Conservation (phyloP, 2,797 vertebrate genomes). For the Sebastes steindachneri region DNA sequence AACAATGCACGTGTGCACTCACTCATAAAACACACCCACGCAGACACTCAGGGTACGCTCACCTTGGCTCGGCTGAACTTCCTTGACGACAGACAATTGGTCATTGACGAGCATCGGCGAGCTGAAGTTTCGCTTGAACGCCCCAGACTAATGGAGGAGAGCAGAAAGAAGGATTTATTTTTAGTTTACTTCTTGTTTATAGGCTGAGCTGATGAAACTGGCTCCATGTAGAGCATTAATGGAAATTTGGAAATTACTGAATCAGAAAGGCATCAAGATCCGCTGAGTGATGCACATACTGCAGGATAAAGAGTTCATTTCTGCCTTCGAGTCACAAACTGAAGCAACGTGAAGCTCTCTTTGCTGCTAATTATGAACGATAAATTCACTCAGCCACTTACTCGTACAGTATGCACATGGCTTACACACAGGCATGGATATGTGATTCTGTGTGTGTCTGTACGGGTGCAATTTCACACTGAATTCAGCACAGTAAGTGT, state of each 20-base stretch:
- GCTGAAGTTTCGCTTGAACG: slow-evolving; percentile 94
- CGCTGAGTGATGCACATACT: neutral
- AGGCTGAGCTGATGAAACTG: neutral
- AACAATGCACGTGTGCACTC: slow-evolving; percentile 12
- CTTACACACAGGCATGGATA: slow-evolving; percentile 5
- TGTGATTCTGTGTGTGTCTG: slow-evolving; percentile 15
- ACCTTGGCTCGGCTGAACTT: slow-evolving; percentile 87
- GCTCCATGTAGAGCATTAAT: slow-evolving; percentile 1
- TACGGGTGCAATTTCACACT: slow-evolving; percentile 66
- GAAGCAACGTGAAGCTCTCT: neutral
- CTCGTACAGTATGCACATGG: neutral
- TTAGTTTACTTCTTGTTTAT: slow-evolving; percentile 20
- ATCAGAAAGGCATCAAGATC: slow-evolving; percentile 20
- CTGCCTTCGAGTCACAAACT: neutral
- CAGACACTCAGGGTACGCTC: slow-evolving; percentile 42
- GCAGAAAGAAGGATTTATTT: slow-evolving; percentile 33
- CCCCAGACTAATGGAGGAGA: slow-evolving; percentile 82
- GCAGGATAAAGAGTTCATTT: neutral
- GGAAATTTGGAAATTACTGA: slow-evolving; percentile 27
- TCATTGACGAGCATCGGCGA: slow-evolving; percentile 90
- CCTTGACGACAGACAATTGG: slow-evolving; percentile 82
- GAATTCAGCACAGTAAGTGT: slow-evolving; percentile 63
- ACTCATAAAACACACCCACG: neutral
- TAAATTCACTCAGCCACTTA: slow-evolving; percentile 15
- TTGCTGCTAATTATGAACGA: slow-evolving; percentile 25